Evolutionary conservation across 2,888 invertebrate genomes (phyloP), one percentile per base, ranked within the genome.

Genomic region (Aspidiotus rigidus): DNA sequence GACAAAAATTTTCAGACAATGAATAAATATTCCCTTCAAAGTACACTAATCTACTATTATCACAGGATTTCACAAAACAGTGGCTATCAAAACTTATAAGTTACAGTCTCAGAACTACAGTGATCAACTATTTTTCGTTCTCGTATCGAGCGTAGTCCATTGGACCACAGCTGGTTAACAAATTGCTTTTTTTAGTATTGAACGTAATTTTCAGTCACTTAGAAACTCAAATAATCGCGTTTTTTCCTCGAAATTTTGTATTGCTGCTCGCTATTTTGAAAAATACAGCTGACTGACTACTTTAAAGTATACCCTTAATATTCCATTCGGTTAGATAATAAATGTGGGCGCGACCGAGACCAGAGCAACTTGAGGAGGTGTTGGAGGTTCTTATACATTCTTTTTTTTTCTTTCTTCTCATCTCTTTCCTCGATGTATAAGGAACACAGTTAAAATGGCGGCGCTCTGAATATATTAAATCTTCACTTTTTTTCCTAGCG

Each of bases 291-390:
- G 49, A 49, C 49, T 17, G 13, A 59, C 17, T 59, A 28, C 13
- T 39, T 13, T 39, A 39, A 59, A 57, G 66, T 59, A 66, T 28
- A 66, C 66, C 66, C 59, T 59, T 66, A 66, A 66, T 66, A 59
- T 59, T 66, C 66, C 59, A 13, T 17, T 66, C 42, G 57, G 66
- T 41, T 57, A 66, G 66, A 57, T 66, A 57, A 66, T 66, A 66
- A 66, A 66, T 59, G 66, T 66, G 66, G 66, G 66, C 59, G 66
- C 66, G 66, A 66, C 66, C 66, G 56, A 28, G 44, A 66, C 64
- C 42, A 64, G 28, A 28, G 64, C 55, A 42, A 64, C 64, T 64
- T 59, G 59, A 56, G 44, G 66, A 66, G 66, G 66, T 66, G 66
- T 66, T 66, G 66, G 66, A 66, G 66, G 66, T 66, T 44, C 59